Percentiles rank a stretch among this genome's conserved stretches.
These are phyloP conservation scores for Macroglossus sobrinus DNA, from an alignment of 2,113 vertebrate species.

Conservation along the genomic window DNA sequence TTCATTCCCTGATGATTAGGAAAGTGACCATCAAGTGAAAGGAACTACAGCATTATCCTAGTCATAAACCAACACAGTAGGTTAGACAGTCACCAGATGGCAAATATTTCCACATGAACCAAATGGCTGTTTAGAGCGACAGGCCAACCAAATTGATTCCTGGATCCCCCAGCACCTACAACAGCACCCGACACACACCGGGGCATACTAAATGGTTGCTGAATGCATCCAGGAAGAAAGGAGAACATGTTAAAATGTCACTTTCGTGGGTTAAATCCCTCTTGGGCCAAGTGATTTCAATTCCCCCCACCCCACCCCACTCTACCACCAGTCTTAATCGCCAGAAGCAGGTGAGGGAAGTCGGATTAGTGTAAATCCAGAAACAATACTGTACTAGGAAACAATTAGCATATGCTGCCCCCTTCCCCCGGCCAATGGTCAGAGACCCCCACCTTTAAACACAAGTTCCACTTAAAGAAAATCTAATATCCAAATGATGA, in stretches of 20 bases:
- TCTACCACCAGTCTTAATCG: neutral
- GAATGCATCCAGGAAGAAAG: neutral
- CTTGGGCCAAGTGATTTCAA: slow-evolving; percentile 15
- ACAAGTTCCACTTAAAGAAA: slow-evolving; percentile 1
- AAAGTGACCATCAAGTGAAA: neutral
- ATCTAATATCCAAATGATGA: slow-evolving; percentile 2
- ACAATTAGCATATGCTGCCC: neutral
- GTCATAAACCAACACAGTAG: neutral
- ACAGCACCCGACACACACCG: neutral
- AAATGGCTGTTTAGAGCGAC: neutral
- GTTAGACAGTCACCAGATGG: neutral
- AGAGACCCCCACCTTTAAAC: slow-evolving; percentile 19
- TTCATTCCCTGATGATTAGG: neutral
- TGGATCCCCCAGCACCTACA: neutral
- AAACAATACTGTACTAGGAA: slow-evolving; percentile 15
- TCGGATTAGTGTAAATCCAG: slow-evolving; percentile 25
- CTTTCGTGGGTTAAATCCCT: neutral
- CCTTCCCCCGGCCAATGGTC: neutral
- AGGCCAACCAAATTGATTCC: neutral
- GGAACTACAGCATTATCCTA: neutral
- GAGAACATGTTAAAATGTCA: neutral
- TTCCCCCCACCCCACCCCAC: neutral
- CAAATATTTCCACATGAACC: neutral
- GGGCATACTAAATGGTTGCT: neutral
- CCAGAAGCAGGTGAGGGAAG: slow-evolving; percentile 49